Evolutionary conservation across 2,888 invertebrate genomes (phyloP).

Genomic region (Sphinx pinastri): DNA sequence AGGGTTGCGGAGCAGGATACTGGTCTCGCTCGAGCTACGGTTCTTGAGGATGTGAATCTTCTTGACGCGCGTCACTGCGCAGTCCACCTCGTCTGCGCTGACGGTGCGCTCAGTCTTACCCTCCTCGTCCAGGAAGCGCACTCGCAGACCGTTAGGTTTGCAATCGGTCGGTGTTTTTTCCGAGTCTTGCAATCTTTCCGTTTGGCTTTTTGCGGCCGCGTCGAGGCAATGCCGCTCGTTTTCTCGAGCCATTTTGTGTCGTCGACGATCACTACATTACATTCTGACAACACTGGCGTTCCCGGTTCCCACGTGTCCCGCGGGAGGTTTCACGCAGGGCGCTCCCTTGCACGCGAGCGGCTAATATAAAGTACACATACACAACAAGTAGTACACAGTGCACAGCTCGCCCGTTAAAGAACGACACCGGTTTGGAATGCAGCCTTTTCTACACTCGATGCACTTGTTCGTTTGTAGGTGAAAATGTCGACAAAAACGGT

Average conservation of each 20-base stretch:
- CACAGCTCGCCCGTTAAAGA: slow-evolving; percentile 79
- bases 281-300: slow-evolving; percentile 51
- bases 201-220: slow-evolving; percentile 66
- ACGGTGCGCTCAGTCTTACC: slow-evolving; percentile 79
- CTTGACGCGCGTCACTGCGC: slow-evolving; percentile 71
- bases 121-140: slow-evolving; percentile 77
- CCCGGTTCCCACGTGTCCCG: slow-evolving; percentile 40
- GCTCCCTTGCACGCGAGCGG: slow-evolving; percentile 47
- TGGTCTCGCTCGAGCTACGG: slow-evolving; percentile 80
- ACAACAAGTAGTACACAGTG: slow-evolving; percentile 52
- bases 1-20: slow-evolving; percentile 73
- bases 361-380: slow-evolving; percentile 71
- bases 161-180: slow-evolving; percentile 64
- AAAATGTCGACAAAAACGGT: slow-evolving; percentile 53
- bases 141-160: slow-evolving; percentile 71
- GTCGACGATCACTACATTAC: slow-evolving; percentile 43
- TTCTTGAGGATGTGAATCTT: slow-evolving; percentile 81
- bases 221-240: slow-evolving; percentile 75
- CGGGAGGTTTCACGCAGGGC: slow-evolving; percentile 55
- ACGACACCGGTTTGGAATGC: slow-evolving; percentile 82
- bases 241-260: slow-evolving; percentile 70
- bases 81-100: slow-evolving; percentile 76
- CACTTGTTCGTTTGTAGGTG: slow-evolving; percentile 62
- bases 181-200: slow-evolving; percentile 66
- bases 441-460: slow-evolving; percentile 74